Evolutionary conservation across 2,888 invertebrate genomes (phyloP).

Genomic region (Crioceris asparagi): DNA sequence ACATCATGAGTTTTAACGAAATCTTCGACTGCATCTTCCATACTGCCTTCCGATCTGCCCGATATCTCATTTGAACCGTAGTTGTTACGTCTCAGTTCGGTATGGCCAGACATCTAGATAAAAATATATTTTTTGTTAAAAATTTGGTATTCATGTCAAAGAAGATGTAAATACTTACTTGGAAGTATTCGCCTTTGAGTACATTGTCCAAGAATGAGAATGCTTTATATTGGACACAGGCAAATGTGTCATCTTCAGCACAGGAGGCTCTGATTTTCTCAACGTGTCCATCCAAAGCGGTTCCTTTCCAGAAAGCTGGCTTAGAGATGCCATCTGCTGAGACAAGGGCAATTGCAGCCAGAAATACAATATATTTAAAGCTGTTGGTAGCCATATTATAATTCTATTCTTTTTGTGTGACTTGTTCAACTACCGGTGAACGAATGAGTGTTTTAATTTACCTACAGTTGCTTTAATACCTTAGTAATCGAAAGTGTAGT

Average conservation of each 20-base stretch:
- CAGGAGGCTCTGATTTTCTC: constrained; percentile 69
- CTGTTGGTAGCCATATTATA: background rate
- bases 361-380: constrained; percentile 7
- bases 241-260: constrained; percentile 62
- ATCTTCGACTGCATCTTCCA: constrained; percentile 59
- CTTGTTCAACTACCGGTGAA: constrained; percentile 13
- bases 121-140: too few relatives aligned
- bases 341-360: constrained; percentile 6
- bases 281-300: constrained; percentile 53
- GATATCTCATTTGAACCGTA: constrained; percentile 50
- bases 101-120: too few relatives aligned
- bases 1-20: constrained; percentile 71
- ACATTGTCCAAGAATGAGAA: constrained; percentile 57
- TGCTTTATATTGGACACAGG: constrained; percentile 75
- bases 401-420: constrained; percentile 14
- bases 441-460: constrained; percentile 12
- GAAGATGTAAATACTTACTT: constrained; percentile 18
- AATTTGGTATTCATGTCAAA: too few relatives aligned
- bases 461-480: constrained; percentile 20
- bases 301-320: constrained; percentile 58
- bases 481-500: constrained; percentile 18
- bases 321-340: constrained; percentile 33
- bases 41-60: constrained; percentile 43
- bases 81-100: constrained; percentile 53
- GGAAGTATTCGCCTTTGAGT: constrained; percentile 59